Conservation (phyloP, 2,888 invertebrate species). For the Deilephila elpenor region DNA sequence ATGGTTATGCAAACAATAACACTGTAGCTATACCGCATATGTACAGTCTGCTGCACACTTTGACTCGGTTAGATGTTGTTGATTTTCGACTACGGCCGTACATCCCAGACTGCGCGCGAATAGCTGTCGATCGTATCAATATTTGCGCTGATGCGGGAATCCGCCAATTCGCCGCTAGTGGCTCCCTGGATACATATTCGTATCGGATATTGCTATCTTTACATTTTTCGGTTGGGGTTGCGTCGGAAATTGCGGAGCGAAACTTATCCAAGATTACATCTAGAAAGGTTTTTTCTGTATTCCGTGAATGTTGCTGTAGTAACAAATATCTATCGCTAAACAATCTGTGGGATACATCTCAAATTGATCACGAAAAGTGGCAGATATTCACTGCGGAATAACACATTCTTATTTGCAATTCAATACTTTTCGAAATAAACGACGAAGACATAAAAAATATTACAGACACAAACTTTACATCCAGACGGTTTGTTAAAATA, state of each 20-base stretch:
- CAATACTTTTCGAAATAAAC: too few species aligned
- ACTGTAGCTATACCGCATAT: background rate
- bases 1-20: conserved; percentile 21
- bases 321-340: too few species aligned
- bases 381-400: too few species aligned
- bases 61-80: background rate
- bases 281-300: background rate
- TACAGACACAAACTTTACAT: background rate
- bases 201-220: conserved; percentile 23
- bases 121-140: conserved; percentile 17
- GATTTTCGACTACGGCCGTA: background rate
- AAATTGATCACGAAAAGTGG: too few species aligned
- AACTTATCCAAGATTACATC: background rate
- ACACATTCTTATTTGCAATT: too few species aligned
- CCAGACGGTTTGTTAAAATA: conserved; percentile 1
- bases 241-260: background rate
- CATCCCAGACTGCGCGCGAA: conserved; percentile 22
- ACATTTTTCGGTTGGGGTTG: background rate
- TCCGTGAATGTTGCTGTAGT: too few species aligned
- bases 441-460: background rate
- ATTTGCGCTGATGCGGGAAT: conserved; percentile 21
- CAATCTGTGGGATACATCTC: too few species aligned
- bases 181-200: background rate
- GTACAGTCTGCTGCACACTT: background rate
- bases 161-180: background rate